phyloP scores from a whole-genome alignment of 2,888 invertebrate species.

The Eupithecia insigniata region DNA sequence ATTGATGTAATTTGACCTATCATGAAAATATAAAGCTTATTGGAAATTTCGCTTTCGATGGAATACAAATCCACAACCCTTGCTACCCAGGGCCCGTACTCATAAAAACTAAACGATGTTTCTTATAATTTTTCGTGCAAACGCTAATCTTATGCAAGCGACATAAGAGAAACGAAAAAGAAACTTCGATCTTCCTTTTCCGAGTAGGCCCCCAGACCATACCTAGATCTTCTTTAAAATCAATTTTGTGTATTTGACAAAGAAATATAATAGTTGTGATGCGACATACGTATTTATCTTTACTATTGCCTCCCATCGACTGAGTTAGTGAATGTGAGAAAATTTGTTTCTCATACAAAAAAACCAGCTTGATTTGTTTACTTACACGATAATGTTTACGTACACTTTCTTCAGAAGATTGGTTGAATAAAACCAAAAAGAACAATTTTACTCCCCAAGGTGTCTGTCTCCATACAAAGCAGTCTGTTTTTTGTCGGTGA shows the following conservation, averaged over 20 bases:
- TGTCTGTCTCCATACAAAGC: slow-evolving; percentile 55
- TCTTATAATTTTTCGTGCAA: too few species aligned
- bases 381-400: not conserved
- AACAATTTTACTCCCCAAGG: slow-evolving; percentile 17
- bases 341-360: not conserved
- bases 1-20: not conserved
- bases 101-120: too few species aligned
- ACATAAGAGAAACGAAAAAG: too few species aligned
- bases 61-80: not conserved
- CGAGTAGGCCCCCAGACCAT: too few species aligned
- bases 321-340: not conserved
- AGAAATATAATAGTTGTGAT: not conserved
- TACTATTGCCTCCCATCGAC: not conserved
- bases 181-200: too few species aligned
- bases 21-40: not conserved
- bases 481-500: slow-evolving; percentile 59
- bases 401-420: not conserved
- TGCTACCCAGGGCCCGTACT: too few species aligned
- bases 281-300: too few species aligned
- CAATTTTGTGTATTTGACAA: not conserved
- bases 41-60: not conserved
- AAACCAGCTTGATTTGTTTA: not conserved
- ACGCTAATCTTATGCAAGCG: too few species aligned
- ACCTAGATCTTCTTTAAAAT: not conserved
- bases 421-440: not conserved